phyloP scores from a whole-genome alignment of 2,888 invertebrate species.

The Drosophila picticornis region DNA sequence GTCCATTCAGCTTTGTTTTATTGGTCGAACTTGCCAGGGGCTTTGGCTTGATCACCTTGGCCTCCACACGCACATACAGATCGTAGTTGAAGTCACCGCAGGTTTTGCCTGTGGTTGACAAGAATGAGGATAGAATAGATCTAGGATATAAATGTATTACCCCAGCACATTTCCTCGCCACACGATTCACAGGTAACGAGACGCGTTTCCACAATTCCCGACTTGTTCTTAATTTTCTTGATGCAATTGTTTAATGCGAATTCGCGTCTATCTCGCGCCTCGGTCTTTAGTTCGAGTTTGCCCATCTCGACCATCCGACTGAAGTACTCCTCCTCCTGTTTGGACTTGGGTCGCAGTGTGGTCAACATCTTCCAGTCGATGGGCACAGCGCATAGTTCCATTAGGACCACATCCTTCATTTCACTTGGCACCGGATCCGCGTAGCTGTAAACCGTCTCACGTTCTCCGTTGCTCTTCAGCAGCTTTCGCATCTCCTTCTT shows the following conservation, averaged over 20 bases:
- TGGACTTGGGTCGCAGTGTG: conserved; percentile 92
- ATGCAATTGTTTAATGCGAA: conserved; percentile 89
- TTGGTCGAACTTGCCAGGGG: conserved; percentile 68
- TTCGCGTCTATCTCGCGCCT: conserved; percentile 89
- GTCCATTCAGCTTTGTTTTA: conserved; percentile 80
- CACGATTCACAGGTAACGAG: conserved; percentile 92
- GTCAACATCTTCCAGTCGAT: conserved; percentile 98
- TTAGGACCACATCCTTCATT: conserved; percentile 87
- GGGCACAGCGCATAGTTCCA: conserved; percentile 92
- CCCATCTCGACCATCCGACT: conserved; percentile 93
- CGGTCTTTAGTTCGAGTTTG: conserved; percentile 91
- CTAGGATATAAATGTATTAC: conserved; percentile 78
- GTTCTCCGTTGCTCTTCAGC: conserved; percentile 81
- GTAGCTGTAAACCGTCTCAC: conserved; percentile 85
- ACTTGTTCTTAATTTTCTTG: conserved; percentile 92
- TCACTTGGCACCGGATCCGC: conserved; percentile 93
- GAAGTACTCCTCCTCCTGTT: conserved; percentile 94
- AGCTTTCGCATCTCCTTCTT: conserved; percentile 89
- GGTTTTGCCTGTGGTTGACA: conserved; percentile 72
- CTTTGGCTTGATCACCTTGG: conserved; percentile 82
- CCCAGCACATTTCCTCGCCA: conserved; percentile 94
- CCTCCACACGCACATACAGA: conserved; percentile 83
- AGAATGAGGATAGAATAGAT: background rate
- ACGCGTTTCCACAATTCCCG: conserved; percentile 92
- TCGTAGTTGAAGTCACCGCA: conserved; percentile 85